Percentiles rank a stretch among this genome's conserved stretches.
Conservation (phyloP, 1,140 invertebrate species). For the Orussus abietinus region DNA sequence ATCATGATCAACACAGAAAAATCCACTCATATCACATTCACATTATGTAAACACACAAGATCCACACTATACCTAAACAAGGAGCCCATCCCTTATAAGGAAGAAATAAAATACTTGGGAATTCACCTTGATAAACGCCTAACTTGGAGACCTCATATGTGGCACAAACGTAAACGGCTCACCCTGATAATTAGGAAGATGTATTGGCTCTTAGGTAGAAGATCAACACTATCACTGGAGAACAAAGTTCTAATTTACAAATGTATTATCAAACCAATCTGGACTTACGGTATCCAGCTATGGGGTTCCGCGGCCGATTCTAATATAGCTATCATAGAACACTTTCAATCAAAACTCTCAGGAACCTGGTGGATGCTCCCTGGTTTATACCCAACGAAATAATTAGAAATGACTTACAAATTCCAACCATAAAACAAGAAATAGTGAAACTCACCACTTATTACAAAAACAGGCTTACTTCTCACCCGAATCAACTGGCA, state of each 20-base stretch:
- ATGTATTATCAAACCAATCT: conserved; percentile 27
- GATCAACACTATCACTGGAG: conserved; percentile 18
- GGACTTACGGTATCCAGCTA: conserved; percentile 29
- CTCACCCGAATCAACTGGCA: too few relatives aligned
- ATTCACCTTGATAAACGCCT: conserved; percentile 11
- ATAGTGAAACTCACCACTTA: too few relatives aligned
- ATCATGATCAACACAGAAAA: too few relatives aligned
- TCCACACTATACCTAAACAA: conserved; percentile 1
- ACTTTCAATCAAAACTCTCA: conserved; percentile 21
- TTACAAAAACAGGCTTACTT: too few relatives aligned
- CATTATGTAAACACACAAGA: conserved; percentile 20
- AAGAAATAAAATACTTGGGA: conserved; percentile 11
- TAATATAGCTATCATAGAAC: conserved; percentile 20
- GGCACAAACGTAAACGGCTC: conserved; percentile 20
- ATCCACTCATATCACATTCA: conserved; percentile 27
- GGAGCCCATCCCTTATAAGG: conserved; percentile 11
- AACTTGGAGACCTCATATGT: conserved; percentile 11
- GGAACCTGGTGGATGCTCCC: conserved; percentile 18
- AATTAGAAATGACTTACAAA: too few relatives aligned
- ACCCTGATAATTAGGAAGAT: conserved; percentile 23
- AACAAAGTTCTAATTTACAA: conserved; percentile 31
- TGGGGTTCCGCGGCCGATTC: conserved; percentile 22
- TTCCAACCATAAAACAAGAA: too few relatives aligned
- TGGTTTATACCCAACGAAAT: too few relatives aligned
- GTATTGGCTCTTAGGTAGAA: conserved; percentile 22